Conservation (phyloP, 2,113 vertebrate species). For the Calyptommatus sinebrachiatus region DNA sequence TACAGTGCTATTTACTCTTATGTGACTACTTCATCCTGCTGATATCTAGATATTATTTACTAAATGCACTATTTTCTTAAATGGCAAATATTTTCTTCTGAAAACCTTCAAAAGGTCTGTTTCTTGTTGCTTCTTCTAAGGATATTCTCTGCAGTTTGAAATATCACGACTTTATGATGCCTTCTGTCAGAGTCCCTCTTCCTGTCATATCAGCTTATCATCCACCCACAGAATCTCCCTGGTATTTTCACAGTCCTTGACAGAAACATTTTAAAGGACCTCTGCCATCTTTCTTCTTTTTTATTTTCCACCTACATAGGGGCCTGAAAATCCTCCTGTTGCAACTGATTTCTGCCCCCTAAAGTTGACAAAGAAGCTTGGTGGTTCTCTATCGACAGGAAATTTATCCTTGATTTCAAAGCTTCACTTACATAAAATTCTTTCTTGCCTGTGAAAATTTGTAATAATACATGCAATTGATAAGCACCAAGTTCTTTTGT, state of each 20-base stretch:
- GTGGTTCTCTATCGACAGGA: not conserved
- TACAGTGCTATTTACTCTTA: not conserved
- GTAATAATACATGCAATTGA: not conserved
- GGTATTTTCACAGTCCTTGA: slow-evolving; percentile 34
- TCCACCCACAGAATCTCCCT: slow-evolving; percentile 32
- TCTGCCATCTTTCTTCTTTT: slow-evolving; percentile 17
- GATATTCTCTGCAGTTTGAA: slow-evolving; percentile 30
- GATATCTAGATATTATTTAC: not conserved
- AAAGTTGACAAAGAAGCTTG: not conserved
- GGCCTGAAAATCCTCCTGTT: slow-evolving; percentile 1
- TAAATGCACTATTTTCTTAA: slow-evolving; percentile 22
- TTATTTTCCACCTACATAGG: slow-evolving; percentile 20
- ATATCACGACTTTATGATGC: slow-evolving; percentile 39
- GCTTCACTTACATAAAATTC: not conserved
- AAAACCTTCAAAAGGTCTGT: not conserved
- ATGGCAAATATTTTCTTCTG: slow-evolving; percentile 21
- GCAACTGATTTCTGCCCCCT: slow-evolving; percentile 15
- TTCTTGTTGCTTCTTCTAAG: slow-evolving; percentile 13
- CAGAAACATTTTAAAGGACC: slow-evolving; percentile 28
- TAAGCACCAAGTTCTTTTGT: not conserved
- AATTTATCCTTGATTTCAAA: slow-evolving; percentile 5
- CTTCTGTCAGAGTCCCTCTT: slow-evolving; percentile 32
- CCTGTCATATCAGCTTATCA: slow-evolving; percentile 36
- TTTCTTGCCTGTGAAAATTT: not conserved
- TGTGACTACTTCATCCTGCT: not conserved